These are phyloP conservation scores for Cynoglossus semilaevis DNA, from an alignment of 2,113 vertebrate genomes.

Conservation along the genomic window DNA sequence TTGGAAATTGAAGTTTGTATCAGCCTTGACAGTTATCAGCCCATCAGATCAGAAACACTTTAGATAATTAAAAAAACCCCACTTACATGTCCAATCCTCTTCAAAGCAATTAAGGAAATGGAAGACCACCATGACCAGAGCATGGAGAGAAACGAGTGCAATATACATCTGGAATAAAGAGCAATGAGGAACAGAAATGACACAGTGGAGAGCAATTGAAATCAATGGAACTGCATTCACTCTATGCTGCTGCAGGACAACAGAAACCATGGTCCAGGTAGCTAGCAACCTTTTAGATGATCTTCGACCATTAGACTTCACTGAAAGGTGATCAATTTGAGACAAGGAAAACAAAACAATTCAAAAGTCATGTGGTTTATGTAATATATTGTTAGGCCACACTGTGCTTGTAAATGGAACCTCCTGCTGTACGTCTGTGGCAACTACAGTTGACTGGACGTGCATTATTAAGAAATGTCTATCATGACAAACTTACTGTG, in stretches of 20 bases:
- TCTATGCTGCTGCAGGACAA: neutral
- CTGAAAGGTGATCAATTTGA: too few species aligned
- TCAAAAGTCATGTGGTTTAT: too few species aligned
- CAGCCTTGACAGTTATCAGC: too few species aligned
- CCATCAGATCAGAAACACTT: too few species aligned
- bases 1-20: too few species aligned
- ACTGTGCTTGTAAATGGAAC: too few species aligned
- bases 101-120: slow-evolving; percentile 98
- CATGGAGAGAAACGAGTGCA: slow-evolving; percentile 91
- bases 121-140: slow-evolving; percentile 93
- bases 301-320: too few species aligned
- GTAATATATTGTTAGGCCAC: too few species aligned
- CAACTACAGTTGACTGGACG: neutral
- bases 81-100: slow-evolving; percentile 99
- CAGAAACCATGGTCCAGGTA: neutral
- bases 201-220: neutral
- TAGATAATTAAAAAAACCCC: neutral
- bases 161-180: slow-evolving; percentile 92
- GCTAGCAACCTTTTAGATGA: too few species aligned
- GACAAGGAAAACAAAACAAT: too few species aligned
- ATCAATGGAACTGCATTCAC: slow-evolving; percentile 3
- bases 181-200: neutral
- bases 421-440: too few species aligned
- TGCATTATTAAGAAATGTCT: neutral
- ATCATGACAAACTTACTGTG: slow-evolving; percentile 85